A percentile compares a stretch with the other conserved stretches of the same genome.
These are phyloP conservation scores for Drosophila leonis DNA, from an alignment of 2,888 invertebrate genomes.

Conservation along the genomic window DNA sequence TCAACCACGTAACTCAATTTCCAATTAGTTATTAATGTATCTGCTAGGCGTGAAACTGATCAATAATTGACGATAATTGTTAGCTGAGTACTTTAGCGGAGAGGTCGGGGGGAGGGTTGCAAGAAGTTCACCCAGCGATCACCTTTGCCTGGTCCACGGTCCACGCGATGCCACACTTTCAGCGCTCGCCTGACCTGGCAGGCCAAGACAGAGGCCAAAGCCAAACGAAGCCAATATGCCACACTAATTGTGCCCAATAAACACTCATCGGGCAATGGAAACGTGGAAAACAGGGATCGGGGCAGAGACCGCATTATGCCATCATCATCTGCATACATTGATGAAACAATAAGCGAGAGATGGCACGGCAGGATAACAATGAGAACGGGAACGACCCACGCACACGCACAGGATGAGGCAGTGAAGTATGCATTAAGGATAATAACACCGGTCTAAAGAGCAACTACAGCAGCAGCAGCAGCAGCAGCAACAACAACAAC, in stretches of 20 bases:
- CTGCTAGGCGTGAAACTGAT: constrained; percentile 36
- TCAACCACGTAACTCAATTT: background rate
- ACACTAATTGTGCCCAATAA: constrained; percentile 80
- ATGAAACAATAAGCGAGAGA: constrained; percentile 78
- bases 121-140: constrained; percentile 25
- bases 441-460: constrained; percentile 79
- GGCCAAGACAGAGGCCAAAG: constrained; percentile 26
- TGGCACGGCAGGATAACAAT: constrained; percentile 80
- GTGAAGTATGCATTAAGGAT: constrained; percentile 81
- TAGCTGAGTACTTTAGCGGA: constrained; percentile 1
- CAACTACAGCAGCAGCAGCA: constrained; percentile 47
- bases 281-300: constrained; percentile 20
- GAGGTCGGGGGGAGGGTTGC: constrained; percentile 44
- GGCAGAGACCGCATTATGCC: constrained; percentile 66
- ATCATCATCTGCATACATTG: constrained; percentile 80
- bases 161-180: constrained; percentile 66
- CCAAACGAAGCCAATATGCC: constrained; percentile 71
- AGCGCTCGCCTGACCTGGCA: constrained; percentile 55
- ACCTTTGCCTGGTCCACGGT: constrained; percentile 40
- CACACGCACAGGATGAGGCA: constrained; percentile 75
- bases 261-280: constrained; percentile 63
- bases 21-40: constrained; percentile 35
- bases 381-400: constrained; percentile 65
- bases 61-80: constrained; percentile 36
- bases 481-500: constrained; percentile 30